These are phyloP conservation scores for Drosophila atripex DNA, from an alignment of 2,888 invertebrate species.

Conservation along the genomic window DNA sequence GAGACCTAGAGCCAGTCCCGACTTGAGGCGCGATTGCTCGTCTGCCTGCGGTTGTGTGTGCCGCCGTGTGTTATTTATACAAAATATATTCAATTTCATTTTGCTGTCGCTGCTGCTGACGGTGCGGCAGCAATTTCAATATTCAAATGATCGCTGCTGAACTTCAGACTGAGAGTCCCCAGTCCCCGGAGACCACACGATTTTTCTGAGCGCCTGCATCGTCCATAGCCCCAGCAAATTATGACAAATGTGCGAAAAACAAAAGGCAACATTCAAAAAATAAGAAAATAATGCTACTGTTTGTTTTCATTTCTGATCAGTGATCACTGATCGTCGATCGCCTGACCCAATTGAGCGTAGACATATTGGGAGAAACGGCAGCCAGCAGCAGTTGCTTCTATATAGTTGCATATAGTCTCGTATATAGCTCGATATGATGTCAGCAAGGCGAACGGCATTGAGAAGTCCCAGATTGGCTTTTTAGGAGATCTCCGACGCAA, in stretches of 20 bases:
- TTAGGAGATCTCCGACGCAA: conserved; percentile 11
- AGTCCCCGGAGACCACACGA: conserved; percentile 2
- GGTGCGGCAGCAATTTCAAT: conserved; percentile 61
- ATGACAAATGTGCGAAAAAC: conserved; percentile 53
- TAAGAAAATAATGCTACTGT: conserved; percentile 36
- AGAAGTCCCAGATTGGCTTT: conserved; percentile 37
- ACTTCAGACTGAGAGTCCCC: conserved; percentile 36
- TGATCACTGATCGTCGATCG: conserved; percentile 18
- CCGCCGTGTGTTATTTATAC: conserved; percentile 61
- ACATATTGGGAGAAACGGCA: conserved; percentile 52
- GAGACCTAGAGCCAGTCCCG: conserved; percentile 45
- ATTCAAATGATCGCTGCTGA: conserved; percentile 71
- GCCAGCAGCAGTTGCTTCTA: conserved; percentile 28
- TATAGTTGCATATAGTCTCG: background rate
- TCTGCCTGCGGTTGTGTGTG: conserved; percentile 58
- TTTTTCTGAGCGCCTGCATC: conserved; percentile 69
- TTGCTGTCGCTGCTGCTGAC: conserved; percentile 33
- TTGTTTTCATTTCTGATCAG: conserved; percentile 45
- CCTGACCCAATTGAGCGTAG: conserved; percentile 65
- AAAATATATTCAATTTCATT: conserved; percentile 75
- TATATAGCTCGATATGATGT: conserved; percentile 59
- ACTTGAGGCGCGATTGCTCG: conserved; percentile 54
- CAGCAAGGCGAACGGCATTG: conserved; percentile 63
- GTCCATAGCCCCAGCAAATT: conserved; percentile 40
- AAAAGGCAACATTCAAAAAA: conserved; percentile 27